Percentiles rank a stretch among this genome's conserved stretches.
Conservation (phyloP, 1,140 invertebrate species). For the Diploscapter pachys region DNA sequence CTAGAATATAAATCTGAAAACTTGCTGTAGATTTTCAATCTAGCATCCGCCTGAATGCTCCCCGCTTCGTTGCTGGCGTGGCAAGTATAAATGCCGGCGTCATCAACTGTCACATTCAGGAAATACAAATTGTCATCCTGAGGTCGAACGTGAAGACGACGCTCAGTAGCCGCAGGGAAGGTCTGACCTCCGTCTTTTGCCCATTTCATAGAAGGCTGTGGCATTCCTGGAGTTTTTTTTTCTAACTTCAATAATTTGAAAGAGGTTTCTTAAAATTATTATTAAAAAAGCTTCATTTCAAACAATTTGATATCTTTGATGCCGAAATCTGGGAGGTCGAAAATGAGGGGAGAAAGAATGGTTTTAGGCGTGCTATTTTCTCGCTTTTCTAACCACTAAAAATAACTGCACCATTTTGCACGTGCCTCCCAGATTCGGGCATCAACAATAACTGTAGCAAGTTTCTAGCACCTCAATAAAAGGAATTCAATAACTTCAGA, state of each 20-base stretch:
- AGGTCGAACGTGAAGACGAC: slow-evolving; percentile 76
- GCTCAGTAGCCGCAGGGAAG: slow-evolving; percentile 87
- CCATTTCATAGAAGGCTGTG: slow-evolving; percentile 81
- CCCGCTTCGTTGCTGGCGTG: slow-evolving; percentile 85
- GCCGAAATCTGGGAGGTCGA: slow-evolving; percentile 68
- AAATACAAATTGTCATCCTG: slow-evolving; percentile 85
- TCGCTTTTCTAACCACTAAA: too few relatives aligned
- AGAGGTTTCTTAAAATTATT: too few relatives aligned
- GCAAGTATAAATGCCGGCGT: slow-evolving; percentile 88
- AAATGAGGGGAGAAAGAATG: slow-evolving; percentile 57
- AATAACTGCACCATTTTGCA: too few relatives aligned
- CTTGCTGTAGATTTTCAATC: slow-evolving; percentile 77
- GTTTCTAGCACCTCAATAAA: too few relatives aligned
- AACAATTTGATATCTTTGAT: too few relatives aligned
- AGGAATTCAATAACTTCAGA: too few relatives aligned
- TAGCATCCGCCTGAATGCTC: slow-evolving; percentile 78
- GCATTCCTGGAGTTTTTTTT: slow-evolving; percentile 68
- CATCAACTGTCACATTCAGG: slow-evolving; percentile 77
- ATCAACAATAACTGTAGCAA: too few relatives aligned
- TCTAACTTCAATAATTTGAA: too few relatives aligned
- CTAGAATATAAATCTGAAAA: background rate
- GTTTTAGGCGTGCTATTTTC: too few relatives aligned
- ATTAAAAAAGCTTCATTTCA: too few relatives aligned
- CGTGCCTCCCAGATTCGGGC: too few relatives aligned
- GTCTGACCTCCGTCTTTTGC: slow-evolving; percentile 84